Evolutionary conservation across 30 jellyfish, hydroid and myxozoan genomes (phyloP).

Genomic region (Cassiopea andromeda): DNA sequence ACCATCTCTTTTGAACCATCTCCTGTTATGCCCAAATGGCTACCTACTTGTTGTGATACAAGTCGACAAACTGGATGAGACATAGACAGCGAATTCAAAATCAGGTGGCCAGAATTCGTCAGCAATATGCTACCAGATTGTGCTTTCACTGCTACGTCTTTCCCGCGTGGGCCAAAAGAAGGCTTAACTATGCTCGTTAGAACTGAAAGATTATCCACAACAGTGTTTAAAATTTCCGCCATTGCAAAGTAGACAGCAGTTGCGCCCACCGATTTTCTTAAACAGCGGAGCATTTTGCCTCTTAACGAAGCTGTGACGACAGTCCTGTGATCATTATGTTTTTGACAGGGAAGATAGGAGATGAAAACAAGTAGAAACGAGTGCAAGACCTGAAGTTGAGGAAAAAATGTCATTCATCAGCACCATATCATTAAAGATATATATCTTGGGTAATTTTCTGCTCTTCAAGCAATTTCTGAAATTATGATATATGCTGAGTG

Average conservation of each 20-base stretch:
- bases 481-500: too few relatives aligned
- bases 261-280: not conserved
- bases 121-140: slow-evolving; percentile 62
- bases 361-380: not conserved
- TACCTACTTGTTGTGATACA: slow-evolving; percentile 12
- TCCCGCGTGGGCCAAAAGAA: slow-evolving; percentile 78
- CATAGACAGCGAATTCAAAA: slow-evolving; percentile 39
- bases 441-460: too few relatives aligned
- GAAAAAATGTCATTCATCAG: not conserved
- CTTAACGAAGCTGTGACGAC: slow-evolving; percentile 4
- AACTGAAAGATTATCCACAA: slow-evolving; percentile 23
- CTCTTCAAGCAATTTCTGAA: too few relatives aligned
- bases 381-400: not conserved
- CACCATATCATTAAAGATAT: too few relatives aligned
- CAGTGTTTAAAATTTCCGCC: slow-evolving; percentile 62
- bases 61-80: slow-evolving; percentile 56
- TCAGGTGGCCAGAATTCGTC: slow-evolving; percentile 59
- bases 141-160: slow-evolving; percentile 62
- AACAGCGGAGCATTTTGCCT: slow-evolving; percentile 20
- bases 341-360: not conserved
- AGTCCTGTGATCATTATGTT: slow-evolving; percentile 24
- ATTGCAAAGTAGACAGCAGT: not conserved
- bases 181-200: slow-evolving; percentile 26
- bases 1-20: slow-evolving; percentile 53
- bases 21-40: slow-evolving; percentile 59